Evolutionary conservation across 2,113 vertebrate genomes (phyloP).

Genomic region (Lagopus muta): DNA sequence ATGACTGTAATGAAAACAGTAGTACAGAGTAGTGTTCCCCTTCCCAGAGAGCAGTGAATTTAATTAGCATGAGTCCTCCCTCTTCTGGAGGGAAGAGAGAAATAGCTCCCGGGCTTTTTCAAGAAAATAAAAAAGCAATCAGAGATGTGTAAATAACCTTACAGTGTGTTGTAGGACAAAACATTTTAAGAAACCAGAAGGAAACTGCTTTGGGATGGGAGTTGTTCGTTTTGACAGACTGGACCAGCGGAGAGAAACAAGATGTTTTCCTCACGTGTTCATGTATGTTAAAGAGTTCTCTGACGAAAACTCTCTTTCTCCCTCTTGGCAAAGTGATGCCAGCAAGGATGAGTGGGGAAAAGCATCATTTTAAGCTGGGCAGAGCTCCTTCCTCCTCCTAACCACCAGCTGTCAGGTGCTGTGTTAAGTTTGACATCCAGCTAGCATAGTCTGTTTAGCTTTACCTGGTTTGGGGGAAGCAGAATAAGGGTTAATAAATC

Average conservation of each 20-base stretch:
- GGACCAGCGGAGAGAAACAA: neutral
- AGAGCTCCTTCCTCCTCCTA: neutral
- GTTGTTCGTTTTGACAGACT: neutral
- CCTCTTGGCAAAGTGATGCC: neutral
- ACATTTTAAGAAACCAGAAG: neutral
- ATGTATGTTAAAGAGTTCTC: neutral
- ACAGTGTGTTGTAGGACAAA: neutral
- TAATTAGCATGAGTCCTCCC: neutral
- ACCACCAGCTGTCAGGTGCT: neutral
- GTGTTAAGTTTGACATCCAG: neutral
- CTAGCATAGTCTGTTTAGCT: neutral
- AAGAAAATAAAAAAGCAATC: neutral
- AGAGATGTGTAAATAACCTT: neutral
- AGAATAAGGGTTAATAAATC: constrained; percentile 60
- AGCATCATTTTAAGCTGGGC: neutral
- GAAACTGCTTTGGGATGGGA: neutral
- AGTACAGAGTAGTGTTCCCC: neutral
- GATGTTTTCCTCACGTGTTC: neutral
- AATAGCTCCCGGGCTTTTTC: neutral
- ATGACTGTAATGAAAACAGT: neutral
- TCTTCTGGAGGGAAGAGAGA: neutral
- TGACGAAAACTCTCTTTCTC: neutral
- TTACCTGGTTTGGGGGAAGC: neutral
- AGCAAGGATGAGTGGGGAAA: neutral
- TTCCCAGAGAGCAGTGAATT: neutral